Percentiles rank a stretch among this genome's conserved stretches.
Evolutionary conservation across 64 coral and sea anemone genomes (phyloP).

Genomic region (Montipora cactus): DNA sequence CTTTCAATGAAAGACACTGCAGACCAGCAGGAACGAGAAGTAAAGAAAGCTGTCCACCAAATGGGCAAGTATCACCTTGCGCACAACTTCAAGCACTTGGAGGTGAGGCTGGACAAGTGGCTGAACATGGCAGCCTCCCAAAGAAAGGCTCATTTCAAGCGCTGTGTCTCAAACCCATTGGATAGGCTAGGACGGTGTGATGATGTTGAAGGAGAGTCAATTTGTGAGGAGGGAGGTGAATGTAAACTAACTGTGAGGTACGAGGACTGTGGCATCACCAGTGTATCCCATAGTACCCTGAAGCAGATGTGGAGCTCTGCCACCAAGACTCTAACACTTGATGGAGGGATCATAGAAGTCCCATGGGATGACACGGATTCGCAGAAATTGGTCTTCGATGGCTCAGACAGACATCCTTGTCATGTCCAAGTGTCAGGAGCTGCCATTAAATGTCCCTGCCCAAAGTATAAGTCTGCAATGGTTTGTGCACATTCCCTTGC

Average conservation of each 20-base stretch:
- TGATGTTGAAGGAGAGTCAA: background rate
- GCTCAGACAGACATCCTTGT: constrained; percentile 2
- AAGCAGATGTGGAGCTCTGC: constrained; percentile 51
- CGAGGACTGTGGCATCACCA: constrained; percentile 55
- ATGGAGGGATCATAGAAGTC: constrained; percentile 52
- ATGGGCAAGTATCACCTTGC: constrained; percentile 45
- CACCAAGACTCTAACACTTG: constrained; percentile 34
- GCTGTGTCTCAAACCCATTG: constrained; percentile 34
- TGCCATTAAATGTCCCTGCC: constrained; percentile 52
- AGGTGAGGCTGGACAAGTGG: constrained; percentile 38
- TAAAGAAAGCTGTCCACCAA: constrained; percentile 50
- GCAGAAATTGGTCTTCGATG: constrained; percentile 69
- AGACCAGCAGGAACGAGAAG: constrained; percentile 33
- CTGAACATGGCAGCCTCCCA: constrained; percentile 20
- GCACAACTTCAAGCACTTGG: constrained; percentile 34
- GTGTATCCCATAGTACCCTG: constrained; percentile 45
- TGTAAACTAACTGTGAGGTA: constrained; percentile 31
- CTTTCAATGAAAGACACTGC: constrained; percentile 30
- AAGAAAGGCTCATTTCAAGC: constrained; percentile 45
- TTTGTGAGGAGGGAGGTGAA: constrained; percentile 33
- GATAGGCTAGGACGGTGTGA: constrained; percentile 44
- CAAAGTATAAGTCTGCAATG: constrained; percentile 66
- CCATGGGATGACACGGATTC: constrained; percentile 53
- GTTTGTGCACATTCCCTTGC: constrained; percentile 53
- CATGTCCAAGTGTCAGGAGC: constrained; percentile 13